Evolutionary conservation across 2,888 invertebrate genomes (phyloP), one percentile per base, ranked within the genome.

Genomic region (Metallyticus violacea): DNA sequence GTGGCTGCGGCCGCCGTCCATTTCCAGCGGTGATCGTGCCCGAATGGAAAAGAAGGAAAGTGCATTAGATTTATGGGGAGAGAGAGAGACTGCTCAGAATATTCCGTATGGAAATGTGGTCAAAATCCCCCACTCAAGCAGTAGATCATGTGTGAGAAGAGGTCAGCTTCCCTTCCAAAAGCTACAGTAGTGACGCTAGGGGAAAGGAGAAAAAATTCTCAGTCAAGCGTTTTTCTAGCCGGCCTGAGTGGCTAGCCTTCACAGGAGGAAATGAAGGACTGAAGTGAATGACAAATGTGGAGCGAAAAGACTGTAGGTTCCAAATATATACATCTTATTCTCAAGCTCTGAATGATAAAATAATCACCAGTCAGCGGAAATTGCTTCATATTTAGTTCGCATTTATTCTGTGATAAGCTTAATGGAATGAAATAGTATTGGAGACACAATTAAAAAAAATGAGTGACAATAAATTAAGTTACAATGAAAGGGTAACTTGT

Each of bases 41-140:
- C 79, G 26, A 15, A 27, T 27, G 81, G 81, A 81, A 27, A 85
- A 62, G 80, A 76, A 85, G 79, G 85, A 85, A 79, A 82, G 86
- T 78, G 86, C 86, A 62, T 81, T 82, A 78, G 81, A 86, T 81
- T 86, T 81, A 83, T 83, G 83, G 76, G 82, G 27, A 26, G 85
- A 79, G 26, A 79, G 79, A 79, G 40, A 26, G 79, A 30, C 30
- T 30, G 25, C n/a, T n/a, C 81, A 26, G 82, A 77, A 77, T 83
- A 77, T 77, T 83, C 77, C 83, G 77, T 83, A 83, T 83, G 83
- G 83, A 83, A 83, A 83, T 83, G 83, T 25, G 77, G 27, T 77
- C 77, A 28, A 83, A 28, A 83, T 83, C 83, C 77, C 40, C 83
- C 83, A 83, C 83, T 83, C 83, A 77, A 77, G 77, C 22, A 77